Base-by-base conservation (phyloP, 2,888 invertebrate species). In the Teinopalpus imperialis region DNA sequence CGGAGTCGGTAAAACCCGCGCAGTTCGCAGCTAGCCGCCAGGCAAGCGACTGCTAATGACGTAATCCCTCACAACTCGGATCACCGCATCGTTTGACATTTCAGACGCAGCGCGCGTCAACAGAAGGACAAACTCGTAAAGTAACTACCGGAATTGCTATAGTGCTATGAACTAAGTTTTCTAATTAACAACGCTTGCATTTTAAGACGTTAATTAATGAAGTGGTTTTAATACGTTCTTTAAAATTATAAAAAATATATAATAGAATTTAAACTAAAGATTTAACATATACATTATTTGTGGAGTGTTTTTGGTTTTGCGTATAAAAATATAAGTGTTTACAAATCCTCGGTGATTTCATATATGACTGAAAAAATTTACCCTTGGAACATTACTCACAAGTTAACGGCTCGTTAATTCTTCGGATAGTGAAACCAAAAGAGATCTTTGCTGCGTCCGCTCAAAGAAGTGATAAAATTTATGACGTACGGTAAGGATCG, bases 401-500 rank as follows among this genome's bases (percentile, higher is more conserved):
- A 82, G 73, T 83, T 85, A 67, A 80, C 83, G 80, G 80, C 78
- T 83, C 83, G 79, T 85, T 86, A 81, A 79, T 69, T 80, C 74
- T 58, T 61, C 61, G 69, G 64, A 69, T 69, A 78, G 74, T 66
- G 66, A 72, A 75, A 61, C 63, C 59, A 66, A 77, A 73, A 68
- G 69, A 76, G 69, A 69, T 70, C 70, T 73, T 74, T 71, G 69
- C 69, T 63, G 72, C 71, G 71, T 79, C 73, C 76, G 80, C 66
- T 81, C 83, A 81, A 80, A 75, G 81, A 69, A 71, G 81, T 80
- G 87, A 82, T 81, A 83, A 77, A 80, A 85, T 87, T 86, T 82
- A 85, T 83, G 82, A 86, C 74, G 73, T 79, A 85, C 87, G 88
- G 88, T 88, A 87, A 88, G 86, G 65, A 76, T 69, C 70, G 59